Evolutionary conservation across 1,140 invertebrate species (phyloP), one percentile per base, ranked within the genome.

Genomic region (Schmidtea mediterranea): DNA sequence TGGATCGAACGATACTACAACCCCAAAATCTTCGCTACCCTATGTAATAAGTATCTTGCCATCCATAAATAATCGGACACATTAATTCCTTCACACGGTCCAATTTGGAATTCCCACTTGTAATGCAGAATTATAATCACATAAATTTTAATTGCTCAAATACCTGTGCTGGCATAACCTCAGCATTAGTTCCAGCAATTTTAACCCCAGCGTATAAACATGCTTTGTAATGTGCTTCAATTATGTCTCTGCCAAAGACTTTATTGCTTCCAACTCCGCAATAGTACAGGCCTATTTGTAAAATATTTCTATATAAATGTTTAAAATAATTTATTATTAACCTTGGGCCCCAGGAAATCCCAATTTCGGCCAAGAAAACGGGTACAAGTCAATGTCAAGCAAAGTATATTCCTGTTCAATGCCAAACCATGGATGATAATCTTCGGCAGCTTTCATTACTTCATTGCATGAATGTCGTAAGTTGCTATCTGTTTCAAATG

Each of bases 241-340:
- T 80, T 47, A 95, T 76, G 64, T 94, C 86, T 19, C 89, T 72
- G 0, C 81, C 89, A 51, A 52, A 62, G 50, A 52, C 46, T 60
- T 80, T 82, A 58, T 84, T 75, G 5, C 82, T 81, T 3, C 86
- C 84, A 10, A 84, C 82, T 24, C 81, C 84, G 56, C 86, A 92
- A 61, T 87, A 87, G 64, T 86, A 86, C 0, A 82, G 82, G 1
- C 82, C 26, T 32, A 32, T 3, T n/a, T n/a, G n/a, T n/a, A n/a
- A n/a, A n/a, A n/a, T n/a, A n/a, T n/a, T n/a, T n/a, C n/a, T n/a
- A n/a, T n/a, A n/a, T n/a, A n/a, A n/a, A n/a, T n/a, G n/a, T n/a
- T n/a, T n/a, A n/a, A n/a, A n/a, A n/a, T n/a, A n/a, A n/a, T n/a
- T n/a, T n/a, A n/a, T n/a, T n/a, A n/a, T n/a, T 6, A 6, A 32